Evolutionary conservation across 1,140 invertebrate genomes (phyloP).

Genomic region (Samia ricini): DNA sequence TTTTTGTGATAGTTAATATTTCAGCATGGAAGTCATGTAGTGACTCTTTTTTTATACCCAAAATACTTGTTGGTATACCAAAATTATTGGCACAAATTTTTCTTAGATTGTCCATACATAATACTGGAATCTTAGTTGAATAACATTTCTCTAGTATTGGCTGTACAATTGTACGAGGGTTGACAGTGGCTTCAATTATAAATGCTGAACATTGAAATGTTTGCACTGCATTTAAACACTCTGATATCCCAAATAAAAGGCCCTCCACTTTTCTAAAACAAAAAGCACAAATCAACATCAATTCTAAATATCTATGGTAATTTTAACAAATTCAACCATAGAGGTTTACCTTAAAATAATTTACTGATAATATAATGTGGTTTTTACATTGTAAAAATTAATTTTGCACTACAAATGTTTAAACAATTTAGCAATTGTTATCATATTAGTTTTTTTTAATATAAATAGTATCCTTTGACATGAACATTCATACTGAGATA

Average conservation of each 20-base stretch:
- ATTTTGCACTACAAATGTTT: too few species aligned
- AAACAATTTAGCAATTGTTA: too few species aligned
- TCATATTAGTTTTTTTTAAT: too few species aligned
- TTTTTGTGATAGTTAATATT: slow-evolving; percentile 36
- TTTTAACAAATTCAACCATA: too few species aligned
- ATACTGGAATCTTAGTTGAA: slow-evolving; percentile 30
- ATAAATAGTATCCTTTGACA: too few species aligned
- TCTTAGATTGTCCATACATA: slow-evolving; percentile 49
- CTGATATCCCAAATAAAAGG: slow-evolving; percentile 52
- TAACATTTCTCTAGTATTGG: slow-evolving; percentile 46
- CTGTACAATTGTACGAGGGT: slow-evolving; percentile 52
- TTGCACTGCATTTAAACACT: slow-evolving; percentile 36
- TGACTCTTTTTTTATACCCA: slow-evolving; percentile 40
- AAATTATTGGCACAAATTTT: slow-evolving; percentile 34
- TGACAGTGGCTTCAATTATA: slow-evolving; percentile 50
- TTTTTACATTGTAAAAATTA: too few species aligned
- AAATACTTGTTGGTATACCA: slow-evolving; percentile 55
- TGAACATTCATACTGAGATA: too few species aligned
- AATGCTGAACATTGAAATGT: slow-evolving; percentile 38
- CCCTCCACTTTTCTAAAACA: slow-evolving; percentile 56
- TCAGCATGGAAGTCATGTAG: slow-evolving; percentile 32
- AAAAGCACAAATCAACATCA: slow-evolving; percentile 2
- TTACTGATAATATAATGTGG: too few species aligned
- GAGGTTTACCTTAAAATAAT: too few species aligned
- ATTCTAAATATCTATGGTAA: too few species aligned